Conservation (phyloP, 2,797 vertebrate species). For the Gymnothorax reevesii region DNA sequence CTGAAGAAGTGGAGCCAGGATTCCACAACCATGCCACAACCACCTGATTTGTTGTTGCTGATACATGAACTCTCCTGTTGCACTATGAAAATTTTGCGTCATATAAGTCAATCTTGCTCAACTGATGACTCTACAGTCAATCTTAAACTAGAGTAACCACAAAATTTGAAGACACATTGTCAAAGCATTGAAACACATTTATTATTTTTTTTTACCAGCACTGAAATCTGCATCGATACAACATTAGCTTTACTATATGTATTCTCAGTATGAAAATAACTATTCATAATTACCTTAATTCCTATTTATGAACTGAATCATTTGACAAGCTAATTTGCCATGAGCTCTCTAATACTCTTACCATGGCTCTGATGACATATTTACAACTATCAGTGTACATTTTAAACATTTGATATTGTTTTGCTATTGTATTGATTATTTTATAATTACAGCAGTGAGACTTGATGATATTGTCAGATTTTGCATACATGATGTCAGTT, state of each 20-base stretch:
- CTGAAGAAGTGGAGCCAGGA: too few species aligned
- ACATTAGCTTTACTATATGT: too few species aligned
- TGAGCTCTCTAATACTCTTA: not conserved
- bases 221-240: not conserved
- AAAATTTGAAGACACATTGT: not conserved
- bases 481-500: not conserved
- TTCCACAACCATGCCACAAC: too few species aligned
- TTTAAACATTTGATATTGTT: not conserved
- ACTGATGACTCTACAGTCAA: not conserved
- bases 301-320: not conserved
- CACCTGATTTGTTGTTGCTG: too few species aligned
- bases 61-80: too few species aligned
- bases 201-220: not conserved
- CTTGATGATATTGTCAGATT: not conserved
- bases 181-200: not conserved
- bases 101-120: not conserved
- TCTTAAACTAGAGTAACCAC: not conserved
- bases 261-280: not conserved
- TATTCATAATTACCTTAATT: not conserved
- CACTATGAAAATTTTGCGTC: too few species aligned
- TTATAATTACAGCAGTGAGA: not conserved
- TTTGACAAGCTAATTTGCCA: slow-evolving; percentile 6
- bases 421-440: not conserved
- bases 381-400: slow-evolving; percentile 1
- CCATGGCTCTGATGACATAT: not conserved